Base-by-base conservation (phyloP, 2,113 vertebrate genomes). In the Lycocorax pyrrhopterus region DNA sequence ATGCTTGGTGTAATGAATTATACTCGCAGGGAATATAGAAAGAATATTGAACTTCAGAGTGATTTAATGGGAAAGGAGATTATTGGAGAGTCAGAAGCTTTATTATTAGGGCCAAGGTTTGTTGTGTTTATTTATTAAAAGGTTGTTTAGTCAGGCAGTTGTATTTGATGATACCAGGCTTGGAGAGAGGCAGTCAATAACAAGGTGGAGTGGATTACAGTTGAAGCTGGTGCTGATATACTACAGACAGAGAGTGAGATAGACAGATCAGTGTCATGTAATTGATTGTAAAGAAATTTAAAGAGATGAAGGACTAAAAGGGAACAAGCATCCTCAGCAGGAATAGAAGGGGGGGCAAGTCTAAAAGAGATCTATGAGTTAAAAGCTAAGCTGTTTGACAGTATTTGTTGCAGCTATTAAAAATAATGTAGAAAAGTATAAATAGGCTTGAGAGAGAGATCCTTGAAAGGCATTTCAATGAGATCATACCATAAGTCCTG, bases 201-300 rank as follows among this genome's bases (percentile, higher is more conserved):
- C 55, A 69, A 84, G 62, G 73, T 73, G 89, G 88, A 97, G 92
- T 87, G 88, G 92, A 96, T 96, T 96, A 94, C 77, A 92, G 89
- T 69, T 89, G 90, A 89, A 90, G 53, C 73, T 87, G 52, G 62
- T 91, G 87, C 62, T 94, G 92, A 94, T 96, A 84, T 67, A 87
- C 60, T 81, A 51, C 49, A 87, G 88, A 60, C 68, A 81, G 60
- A 12, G 10, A 90, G 32, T 53, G 44, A 89, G 83, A 84, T 68
- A 93, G 93, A 92, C 79, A 94, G 93, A 93, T 93, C 83, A 92
- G 76, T 84, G 93, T 87, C 76, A 87, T 87, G 76, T 94, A 97
- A 93, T 96, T 97, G 90, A 94, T 90, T 93, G 76, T 58, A 87
- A 90, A 92, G 86, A 96, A 93, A 95, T 92, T 71, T 92, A 84